A percentile compares a stretch with the other conserved stretches of the same genome.
Conservation (phyloP, 2,797 vertebrate species). For the Champsocephalus esox region DNA sequence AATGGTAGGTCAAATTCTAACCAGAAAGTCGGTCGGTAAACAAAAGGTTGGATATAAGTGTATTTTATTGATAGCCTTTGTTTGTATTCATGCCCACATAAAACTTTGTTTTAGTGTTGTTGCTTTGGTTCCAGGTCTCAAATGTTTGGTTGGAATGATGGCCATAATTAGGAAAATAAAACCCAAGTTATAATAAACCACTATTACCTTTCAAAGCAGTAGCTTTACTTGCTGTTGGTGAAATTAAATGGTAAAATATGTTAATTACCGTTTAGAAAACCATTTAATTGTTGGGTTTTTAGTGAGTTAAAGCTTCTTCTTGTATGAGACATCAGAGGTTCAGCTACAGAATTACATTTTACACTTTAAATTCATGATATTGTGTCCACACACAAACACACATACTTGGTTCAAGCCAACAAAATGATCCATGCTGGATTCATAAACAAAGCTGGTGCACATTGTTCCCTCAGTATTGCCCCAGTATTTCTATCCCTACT, state of each 20-base stretch:
- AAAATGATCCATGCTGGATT: constrained; percentile 61
- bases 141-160: not conserved
- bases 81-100: not conserved
- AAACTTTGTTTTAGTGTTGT: not conserved
- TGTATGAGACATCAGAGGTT: constrained; percentile 11
- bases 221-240: not conserved
- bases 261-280: no score
- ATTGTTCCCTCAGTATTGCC: constrained; percentile 20
- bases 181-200: constrained; percentile 10
- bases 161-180: constrained; percentile 1
- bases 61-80: not conserved
- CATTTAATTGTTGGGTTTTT: not conserved
- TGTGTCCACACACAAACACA: constrained; percentile 12
- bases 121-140: not conserved
- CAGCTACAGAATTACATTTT: constrained; percentile 8
- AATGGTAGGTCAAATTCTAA: not conserved
- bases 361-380: constrained; percentile 19
- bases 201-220: not conserved
- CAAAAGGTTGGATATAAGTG: not conserved
- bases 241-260: not conserved
- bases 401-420: constrained; percentile 47
- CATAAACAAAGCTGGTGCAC: constrained; percentile 56
- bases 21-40: not conserved
- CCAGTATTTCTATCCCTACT: constrained; percentile 20
- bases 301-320: constrained; percentile 15